phyloP scores from a whole-genome alignment of 2,797 vertebrate genomes.

The Pseudochirops corinnae region DNA sequence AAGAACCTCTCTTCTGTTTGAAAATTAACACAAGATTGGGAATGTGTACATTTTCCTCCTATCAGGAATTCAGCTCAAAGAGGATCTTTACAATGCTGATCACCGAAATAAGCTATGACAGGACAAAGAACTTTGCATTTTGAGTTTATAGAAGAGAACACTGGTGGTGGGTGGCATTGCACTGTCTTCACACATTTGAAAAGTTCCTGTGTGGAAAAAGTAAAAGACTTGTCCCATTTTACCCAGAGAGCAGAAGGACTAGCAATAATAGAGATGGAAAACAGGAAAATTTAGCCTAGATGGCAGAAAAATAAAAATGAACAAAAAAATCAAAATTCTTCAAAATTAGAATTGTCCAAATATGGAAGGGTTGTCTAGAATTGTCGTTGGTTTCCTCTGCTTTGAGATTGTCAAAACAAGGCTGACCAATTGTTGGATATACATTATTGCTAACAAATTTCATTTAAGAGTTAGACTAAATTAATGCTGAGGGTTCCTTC shows the following conservation, averaged over 20 bases:
- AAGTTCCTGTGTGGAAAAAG: not conserved
- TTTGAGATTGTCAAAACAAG: not conserved
- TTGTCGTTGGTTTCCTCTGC: not conserved
- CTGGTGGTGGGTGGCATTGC: not conserved
- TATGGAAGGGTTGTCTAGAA: not conserved
- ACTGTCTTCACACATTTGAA: not conserved
- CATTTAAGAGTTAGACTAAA: not conserved
- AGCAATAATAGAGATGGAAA: not conserved
- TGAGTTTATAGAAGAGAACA: not conserved
- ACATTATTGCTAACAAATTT: not conserved
- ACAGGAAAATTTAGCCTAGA: not conserved
- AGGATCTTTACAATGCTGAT: not conserved
- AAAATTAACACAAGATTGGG: not conserved
- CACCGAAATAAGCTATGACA: constrained; percentile 45
- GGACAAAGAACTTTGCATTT: constrained; percentile 5
- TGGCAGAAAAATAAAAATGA: not conserved
- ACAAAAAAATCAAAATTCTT: not conserved
- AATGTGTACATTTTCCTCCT: not conserved
- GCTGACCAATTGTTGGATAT: not conserved
- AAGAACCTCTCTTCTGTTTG: not conserved
- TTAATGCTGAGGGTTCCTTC: not conserved
- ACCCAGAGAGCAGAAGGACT: not conserved
- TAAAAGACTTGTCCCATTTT: not conserved
- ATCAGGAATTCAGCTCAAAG: constrained; percentile 2
- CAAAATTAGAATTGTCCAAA: not conserved